Base-by-base conservation (phyloP, 1,140 invertebrate species). In the Eumeta japonica region DNA sequence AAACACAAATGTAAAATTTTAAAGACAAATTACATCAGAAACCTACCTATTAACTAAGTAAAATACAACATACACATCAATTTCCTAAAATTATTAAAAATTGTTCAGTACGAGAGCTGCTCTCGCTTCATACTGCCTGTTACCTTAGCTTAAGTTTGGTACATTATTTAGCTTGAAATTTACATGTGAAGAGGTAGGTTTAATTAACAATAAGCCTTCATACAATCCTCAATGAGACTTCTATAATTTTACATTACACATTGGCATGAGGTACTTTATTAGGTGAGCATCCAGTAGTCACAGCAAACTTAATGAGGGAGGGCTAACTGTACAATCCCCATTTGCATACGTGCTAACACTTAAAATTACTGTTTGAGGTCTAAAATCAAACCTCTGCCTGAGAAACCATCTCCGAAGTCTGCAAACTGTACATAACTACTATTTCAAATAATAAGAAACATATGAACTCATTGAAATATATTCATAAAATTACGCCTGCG, bases 51-150 rank as follows among this genome's bases (percentile, higher is more conserved):
- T 58, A 64, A 72, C 67, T 71, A 75, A 76, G 68, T 77, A 73
- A 75, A 76, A 75, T 74, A 75, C 71, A 74, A 73, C 68, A 76
- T 75, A 75, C 72, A 74, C 63, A 67, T 73, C 67, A 73, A 75
- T 68, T 76, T 74, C 70, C 68, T 77, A 77, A 70, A 63, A 65
- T 63, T 65, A 58, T 58, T 55, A 57, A 64, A 59, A n/a, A n/a
- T 57, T 59, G 55, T 48, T 47, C 57, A 58, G 50, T 48, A 54
- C 46, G 53, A 52, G 48, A n/a, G n/a, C n/a, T 41, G 45, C 33
- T 51, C 33, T 39, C 45, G 47, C 17, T 48, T 48, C 54, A 52
- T 56, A 48, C 53, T 45, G 50, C 45, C 39, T 43, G 47, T 54
- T 62, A 45, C 39, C 62, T 67, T 70, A 73, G 59, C 55, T 59